Base-by-base conservation (phyloP, 2,797 vertebrate genomes). In the Botia kubotai region DNA sequence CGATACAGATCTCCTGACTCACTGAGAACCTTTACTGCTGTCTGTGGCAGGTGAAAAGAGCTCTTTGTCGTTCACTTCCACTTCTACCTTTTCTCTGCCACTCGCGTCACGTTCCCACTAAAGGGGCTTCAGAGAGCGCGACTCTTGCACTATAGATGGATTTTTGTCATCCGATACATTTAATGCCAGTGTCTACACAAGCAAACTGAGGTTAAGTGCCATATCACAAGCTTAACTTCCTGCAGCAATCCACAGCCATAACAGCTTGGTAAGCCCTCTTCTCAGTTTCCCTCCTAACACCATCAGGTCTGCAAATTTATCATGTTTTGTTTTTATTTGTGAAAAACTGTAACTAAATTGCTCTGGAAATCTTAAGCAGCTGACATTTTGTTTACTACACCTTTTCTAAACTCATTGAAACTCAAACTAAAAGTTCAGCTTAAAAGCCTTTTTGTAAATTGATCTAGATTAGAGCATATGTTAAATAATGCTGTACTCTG, bases 131-230 rank as follows among this genome's bases (percentile, higher is more conserved):
- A 71, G 67, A 75, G 77, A 75, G 57, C 72, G 43, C 17, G 74
- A 82, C 74, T 83, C 66, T 57, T 80, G 82, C 67, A 71, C 73
- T 79, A 74, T 70, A 69, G 77, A 75, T 82, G 83, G 79, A 89
- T 91, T 89, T 83, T 87, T 65, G 91, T 86, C 81, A 91, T 26
- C 70, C 29, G 89, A 93, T 92, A 88, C 65, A 29, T 79, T 77
- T 92, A 91, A 92, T 89, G 86, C 76, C 68, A 21, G 79, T 89
- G 87, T 86, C 86, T 80, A 82, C 82, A 21, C 57, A 82, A 86
- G 88, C 80, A 87, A 87, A 72, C 70, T 79, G 80, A 83, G 88
- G 89, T 93, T 89, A 93, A 92, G 88, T 91, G 89, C 87, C 87
- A 90, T 87, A 86, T 89, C 90, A 86, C 89, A 87, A 90, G 87